Percentiles rank a stretch among this genome's conserved stretches.
Conservation (phyloP, 37 sponge, comb jelly and placozoan species). For the Sycon ciliatum region DNA sequence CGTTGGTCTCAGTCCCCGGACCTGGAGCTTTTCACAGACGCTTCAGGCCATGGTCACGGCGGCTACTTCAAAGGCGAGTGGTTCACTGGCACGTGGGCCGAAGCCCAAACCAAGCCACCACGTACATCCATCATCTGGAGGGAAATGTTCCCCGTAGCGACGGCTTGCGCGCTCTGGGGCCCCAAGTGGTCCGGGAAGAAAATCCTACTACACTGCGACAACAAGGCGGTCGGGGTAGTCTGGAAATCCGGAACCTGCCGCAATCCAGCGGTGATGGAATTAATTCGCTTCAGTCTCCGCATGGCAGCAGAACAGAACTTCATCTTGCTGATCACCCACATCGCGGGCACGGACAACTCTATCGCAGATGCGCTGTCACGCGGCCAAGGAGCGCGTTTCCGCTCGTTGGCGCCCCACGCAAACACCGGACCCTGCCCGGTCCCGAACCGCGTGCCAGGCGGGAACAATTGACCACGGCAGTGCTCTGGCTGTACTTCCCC, state of each 20-base stretch:
- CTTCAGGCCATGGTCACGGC: slow-evolving; percentile 45
- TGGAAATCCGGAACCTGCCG: slow-evolving; percentile 14
- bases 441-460: no score
- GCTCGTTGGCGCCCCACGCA: no score
- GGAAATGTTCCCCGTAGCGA: slow-evolving; percentile 34
- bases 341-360: no score
- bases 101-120: slow-evolving; percentile 10
- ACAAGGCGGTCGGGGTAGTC: slow-evolving; percentile 44
- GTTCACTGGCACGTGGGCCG: slow-evolving; percentile 42
- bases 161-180: slow-evolving; percentile 34
- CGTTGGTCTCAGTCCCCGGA: neutral
- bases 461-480: no score
- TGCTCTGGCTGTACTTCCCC: no score
- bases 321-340: no score
- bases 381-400: no score
- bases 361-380: no score
- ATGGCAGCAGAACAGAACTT: no score
- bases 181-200: slow-evolving; percentile 10
- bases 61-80: slow-evolving; percentile 25
- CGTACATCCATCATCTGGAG: slow-evolving; percentile 27
- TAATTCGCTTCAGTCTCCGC: slow-evolving; percentile 41
- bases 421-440: no score
- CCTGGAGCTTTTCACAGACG: slow-evolving; percentile 20
- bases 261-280: slow-evolving; percentile 28
- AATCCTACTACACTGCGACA: slow-evolving; percentile 33